Conservation (phyloP, 2,888 invertebrate species). For the Scaptomyza parva region DNA sequence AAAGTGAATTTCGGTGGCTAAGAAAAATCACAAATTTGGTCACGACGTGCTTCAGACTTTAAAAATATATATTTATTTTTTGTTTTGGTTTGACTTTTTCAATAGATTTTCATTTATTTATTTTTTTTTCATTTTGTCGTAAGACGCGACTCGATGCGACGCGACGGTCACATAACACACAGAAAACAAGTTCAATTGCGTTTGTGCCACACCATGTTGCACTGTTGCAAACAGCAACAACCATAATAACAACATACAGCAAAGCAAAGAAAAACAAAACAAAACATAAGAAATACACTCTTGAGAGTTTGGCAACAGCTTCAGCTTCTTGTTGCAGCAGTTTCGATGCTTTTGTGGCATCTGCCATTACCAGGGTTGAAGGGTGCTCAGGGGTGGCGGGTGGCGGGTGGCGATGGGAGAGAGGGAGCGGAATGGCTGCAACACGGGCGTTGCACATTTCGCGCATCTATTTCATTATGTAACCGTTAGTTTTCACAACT, state of each 20-base stretch:
- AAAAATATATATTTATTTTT: conserved; percentile 22
- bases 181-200: conserved; percentile 73
- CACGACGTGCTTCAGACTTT: conserved; percentile 47
- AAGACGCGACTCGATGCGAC: too few relatives aligned
- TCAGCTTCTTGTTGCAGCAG: conserved; percentile 37
- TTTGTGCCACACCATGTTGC: conserved; percentile 45
- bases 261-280: conserved; percentile 10
- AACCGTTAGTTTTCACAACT: conserved; percentile 70
- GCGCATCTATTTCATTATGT: conserved; percentile 80
- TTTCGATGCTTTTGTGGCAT: conserved; percentile 53
- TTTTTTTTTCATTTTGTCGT: neutral
- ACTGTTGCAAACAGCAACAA: conserved; percentile 25
- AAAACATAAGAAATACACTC: conserved; percentile 26
- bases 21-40: conserved; percentile 62
- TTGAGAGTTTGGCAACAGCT: conserved; percentile 70
- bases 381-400: neutral
- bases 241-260: conserved; percentile 1
- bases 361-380: conserved; percentile 47
- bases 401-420: neutral
- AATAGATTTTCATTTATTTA: conserved; percentile 14
- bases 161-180: conserved; percentile 35
- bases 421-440: conserved; percentile 10
- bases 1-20: conserved; percentile 66
- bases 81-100: conserved; percentile 21
- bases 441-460: conserved; percentile 69